Evolutionary conservation across 2,888 invertebrate genomes (phyloP).

Genomic region (Anthophora plumipes): DNA sequence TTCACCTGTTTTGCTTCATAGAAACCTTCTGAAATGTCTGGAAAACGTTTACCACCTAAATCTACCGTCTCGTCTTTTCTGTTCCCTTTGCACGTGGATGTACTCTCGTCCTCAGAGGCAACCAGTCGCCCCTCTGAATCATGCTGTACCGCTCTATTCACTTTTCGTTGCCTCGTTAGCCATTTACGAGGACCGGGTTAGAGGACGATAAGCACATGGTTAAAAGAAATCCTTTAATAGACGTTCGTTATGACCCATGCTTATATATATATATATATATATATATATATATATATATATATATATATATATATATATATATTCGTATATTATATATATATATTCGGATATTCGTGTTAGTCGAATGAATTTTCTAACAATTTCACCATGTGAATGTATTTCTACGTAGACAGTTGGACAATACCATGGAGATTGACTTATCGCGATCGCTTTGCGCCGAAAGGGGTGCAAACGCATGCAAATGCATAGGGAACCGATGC

Average conservation of each 20-base stretch:
- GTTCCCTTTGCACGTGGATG: background rate
- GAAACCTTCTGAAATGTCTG: constrained; percentile 16
- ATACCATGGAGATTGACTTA: constrained; percentile 4
- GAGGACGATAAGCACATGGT: background rate
- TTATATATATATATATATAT: too few relatives aligned
- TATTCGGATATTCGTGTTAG: too few relatives aligned
- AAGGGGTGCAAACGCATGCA: background rate
- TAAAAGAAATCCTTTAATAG: background rate
- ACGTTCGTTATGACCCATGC: too few relatives aligned
- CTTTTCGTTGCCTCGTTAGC: background rate
- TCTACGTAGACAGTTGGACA: background rate
- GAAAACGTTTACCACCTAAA: constrained; percentile 1
- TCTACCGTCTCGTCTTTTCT: background rate
- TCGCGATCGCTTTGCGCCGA: constrained; percentile 12
- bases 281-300: too few relatives aligned
- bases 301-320: too few relatives aligned
- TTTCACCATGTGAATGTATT: too few relatives aligned
- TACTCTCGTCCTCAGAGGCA: background rate
- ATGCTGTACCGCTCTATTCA: background rate
- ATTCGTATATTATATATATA: too few relatives aligned
- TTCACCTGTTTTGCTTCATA: constrained; percentile 37
- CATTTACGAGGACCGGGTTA: too few relatives aligned
- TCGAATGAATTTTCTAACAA: too few relatives aligned
- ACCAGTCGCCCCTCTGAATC: background rate
- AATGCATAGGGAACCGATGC: constrained; percentile 22